Evolutionary conservation across 2,797 vertebrate species (phyloP).

Genomic region (Chelonia mydas): DNA sequence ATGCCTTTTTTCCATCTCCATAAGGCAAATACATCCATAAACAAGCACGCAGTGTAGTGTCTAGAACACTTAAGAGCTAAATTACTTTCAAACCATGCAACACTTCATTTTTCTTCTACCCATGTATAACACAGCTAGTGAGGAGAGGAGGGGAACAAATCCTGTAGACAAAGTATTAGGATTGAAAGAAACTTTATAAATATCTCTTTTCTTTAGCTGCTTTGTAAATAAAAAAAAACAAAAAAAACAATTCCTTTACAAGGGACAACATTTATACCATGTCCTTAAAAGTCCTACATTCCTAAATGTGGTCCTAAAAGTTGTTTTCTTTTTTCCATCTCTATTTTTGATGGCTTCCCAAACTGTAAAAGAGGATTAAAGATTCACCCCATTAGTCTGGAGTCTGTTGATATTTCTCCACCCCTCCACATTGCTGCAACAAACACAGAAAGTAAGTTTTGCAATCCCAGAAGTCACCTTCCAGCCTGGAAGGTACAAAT

Average conservation of each 20-base stretch:
- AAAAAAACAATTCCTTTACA: background rate
- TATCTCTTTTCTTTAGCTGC: background rate
- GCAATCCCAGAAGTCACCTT: background rate
- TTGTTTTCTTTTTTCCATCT: background rate
- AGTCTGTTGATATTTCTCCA: background rate
- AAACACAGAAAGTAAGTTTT: background rate
- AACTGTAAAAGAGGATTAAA: background rate
- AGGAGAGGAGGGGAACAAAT: background rate
- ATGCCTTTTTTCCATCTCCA: background rate
- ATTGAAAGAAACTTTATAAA: background rate
- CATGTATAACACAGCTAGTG: background rate
- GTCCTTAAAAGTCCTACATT: background rate
- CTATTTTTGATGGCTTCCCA: background rate
- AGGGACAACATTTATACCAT: background rate
- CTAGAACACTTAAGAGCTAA: slow-evolving; percentile 55
- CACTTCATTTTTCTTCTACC: slow-evolving; percentile 34
- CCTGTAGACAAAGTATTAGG: background rate
- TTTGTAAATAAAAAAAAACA: background rate
- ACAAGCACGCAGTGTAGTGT: slow-evolving; percentile 48
- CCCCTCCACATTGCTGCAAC: background rate
- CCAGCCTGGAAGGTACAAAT: background rate
- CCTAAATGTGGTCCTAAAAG: background rate
- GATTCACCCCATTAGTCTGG: background rate
- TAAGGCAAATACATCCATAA: slow-evolving; percentile 42
- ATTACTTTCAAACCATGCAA: slow-evolving; percentile 33